Conservation (phyloP, 2,888 invertebrate species). For the Microplitis manilae region DNA sequence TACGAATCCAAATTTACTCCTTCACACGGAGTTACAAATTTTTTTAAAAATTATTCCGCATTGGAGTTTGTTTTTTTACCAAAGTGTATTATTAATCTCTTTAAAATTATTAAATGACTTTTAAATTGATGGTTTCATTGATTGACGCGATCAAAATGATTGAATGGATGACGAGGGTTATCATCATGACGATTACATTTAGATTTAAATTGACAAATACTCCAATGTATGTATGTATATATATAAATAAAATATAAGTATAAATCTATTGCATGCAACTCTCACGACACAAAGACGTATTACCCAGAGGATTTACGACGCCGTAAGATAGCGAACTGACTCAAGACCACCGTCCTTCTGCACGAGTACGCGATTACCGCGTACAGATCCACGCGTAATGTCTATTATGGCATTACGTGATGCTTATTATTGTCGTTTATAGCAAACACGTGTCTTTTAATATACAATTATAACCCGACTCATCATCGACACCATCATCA, state of each 20-base stretch:
- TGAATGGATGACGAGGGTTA: not conserved
- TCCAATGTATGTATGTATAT: not conserved
- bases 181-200: not conserved
- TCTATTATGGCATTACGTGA: slow-evolving; percentile 37
- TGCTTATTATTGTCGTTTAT: slow-evolving; percentile 32
- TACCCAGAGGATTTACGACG: slow-evolving; percentile 5
- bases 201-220: not conserved
- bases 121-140: not conserved
- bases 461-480: not conserved
- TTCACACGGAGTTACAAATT: too few species aligned
- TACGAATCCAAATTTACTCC: too few species aligned
- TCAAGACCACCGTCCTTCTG: slow-evolving; percentile 30
- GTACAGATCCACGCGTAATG: not conserved
- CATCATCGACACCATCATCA: slow-evolving; percentile 13
- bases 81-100: not conserved
- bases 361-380: slow-evolving; percentile 30
- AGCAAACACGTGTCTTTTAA: slow-evolving; percentile 16
- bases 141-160: not conserved
- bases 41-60: too few species aligned
- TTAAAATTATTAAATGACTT: not conserved
- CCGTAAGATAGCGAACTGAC: not conserved
- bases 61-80: too few species aligned
- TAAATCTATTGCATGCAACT: not conserved
- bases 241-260: not conserved
- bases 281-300: not conserved